Conservation (phyloP, 2,113 vertebrate species). For the Telmatochromis bifrenatus region DNA sequence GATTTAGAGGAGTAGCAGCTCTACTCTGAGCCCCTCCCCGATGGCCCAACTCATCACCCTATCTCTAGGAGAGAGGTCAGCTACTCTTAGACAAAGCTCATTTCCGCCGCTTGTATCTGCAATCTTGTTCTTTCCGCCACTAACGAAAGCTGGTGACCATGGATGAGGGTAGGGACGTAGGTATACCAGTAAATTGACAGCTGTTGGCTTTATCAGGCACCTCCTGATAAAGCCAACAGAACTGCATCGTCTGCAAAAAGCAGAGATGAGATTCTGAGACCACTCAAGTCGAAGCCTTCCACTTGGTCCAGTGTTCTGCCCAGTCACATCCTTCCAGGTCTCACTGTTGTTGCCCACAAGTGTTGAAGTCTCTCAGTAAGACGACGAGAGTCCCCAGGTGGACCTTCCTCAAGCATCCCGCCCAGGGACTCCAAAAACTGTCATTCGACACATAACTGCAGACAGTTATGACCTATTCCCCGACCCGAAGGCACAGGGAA, state of each 20-base stretch:
- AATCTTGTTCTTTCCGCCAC: background rate
- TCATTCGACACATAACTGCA: background rate
- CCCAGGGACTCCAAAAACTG: background rate
- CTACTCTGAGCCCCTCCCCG: background rate
- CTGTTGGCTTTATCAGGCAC: background rate
- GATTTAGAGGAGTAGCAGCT: background rate
- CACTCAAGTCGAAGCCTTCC: background rate
- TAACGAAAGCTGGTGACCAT: background rate
- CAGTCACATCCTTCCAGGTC: background rate
- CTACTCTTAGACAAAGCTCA: background rate
- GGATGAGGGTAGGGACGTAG: background rate
- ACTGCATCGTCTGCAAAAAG: background rate
- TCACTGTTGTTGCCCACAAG: background rate
- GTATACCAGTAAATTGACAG: background rate
- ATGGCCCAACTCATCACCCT: background rate
- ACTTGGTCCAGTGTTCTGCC: background rate
- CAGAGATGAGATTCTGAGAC: background rate
- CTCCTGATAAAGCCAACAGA: background rate
- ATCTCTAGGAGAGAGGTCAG: background rate
- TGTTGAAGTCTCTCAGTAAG: background rate
- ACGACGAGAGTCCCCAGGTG: background rate
- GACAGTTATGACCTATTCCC: background rate
- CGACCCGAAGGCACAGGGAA: background rate
- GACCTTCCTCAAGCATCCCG: background rate
- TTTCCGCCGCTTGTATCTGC: background rate